Evolutionary conservation across 2,113 vertebrate genomes (phyloP).

Genomic region (Hippocampus barbouri): DNA sequence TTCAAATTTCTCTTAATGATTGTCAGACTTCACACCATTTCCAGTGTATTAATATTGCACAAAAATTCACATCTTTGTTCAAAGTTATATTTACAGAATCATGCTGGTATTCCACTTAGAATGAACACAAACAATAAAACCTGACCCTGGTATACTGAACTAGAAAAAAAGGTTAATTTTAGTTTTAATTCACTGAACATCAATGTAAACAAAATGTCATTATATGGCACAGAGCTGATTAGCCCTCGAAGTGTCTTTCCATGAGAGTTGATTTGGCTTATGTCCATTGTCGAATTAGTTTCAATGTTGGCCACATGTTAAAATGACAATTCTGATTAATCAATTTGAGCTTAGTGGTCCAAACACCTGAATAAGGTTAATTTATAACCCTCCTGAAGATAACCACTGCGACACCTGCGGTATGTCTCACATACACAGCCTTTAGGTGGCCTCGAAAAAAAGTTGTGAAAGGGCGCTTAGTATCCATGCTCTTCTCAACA

Average conservation of each 20-base stretch:
- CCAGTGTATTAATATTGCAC: conserved; percentile 47
- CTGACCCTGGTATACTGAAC: conserved; percentile 15
- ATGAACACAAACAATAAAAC: conserved; percentile 10
- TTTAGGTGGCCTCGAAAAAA: conserved; percentile 1
- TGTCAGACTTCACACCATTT: conserved; percentile 20
- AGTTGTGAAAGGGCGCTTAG: neutral
- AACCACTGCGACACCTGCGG: too few relatives aligned
- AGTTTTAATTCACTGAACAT: neutral
- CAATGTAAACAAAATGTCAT: neutral
- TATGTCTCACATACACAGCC: conserved; percentile 4
- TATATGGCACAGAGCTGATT: conserved; percentile 32
- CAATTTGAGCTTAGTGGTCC: neutral
- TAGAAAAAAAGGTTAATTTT: neutral
- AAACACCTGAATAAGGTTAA: neutral
- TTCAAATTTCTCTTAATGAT: conserved; percentile 11
- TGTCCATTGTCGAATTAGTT: neutral
- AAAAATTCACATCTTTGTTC: conserved; percentile 8
- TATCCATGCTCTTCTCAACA: neutral
- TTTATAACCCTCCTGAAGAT: neutral
- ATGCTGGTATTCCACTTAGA: neutral
- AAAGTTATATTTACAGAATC: neutral
- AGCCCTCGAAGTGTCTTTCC: neutral
- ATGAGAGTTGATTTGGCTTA: neutral
- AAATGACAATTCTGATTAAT: neutral
- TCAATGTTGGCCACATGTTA: conserved; percentile 6